phyloP scores from a whole-genome alignment of 2,888 invertebrate genomes.

The Standfussiana lucernea region DNA sequence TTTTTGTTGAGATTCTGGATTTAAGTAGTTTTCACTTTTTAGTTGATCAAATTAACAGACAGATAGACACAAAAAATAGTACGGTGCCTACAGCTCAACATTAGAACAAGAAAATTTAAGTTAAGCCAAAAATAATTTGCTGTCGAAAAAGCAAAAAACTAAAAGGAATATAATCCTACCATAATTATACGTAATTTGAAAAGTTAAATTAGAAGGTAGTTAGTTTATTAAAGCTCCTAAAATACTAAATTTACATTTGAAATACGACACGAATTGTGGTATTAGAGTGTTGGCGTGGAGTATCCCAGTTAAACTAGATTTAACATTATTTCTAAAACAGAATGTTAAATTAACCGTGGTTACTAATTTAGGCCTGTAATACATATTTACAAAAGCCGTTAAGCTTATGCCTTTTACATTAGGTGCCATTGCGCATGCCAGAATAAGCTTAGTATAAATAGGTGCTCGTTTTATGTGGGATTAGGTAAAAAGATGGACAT shows the following conservation, averaged over 20 bases:
- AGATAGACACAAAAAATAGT: background rate
- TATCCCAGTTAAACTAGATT: constrained; percentile 49
- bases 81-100: no score
- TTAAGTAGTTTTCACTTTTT: background rate
- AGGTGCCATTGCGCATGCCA: background rate
- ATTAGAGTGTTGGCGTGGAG: constrained; percentile 41
- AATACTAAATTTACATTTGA: constrained; percentile 49
- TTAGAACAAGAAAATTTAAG: background rate
- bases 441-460: constrained; percentile 21
- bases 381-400: constrained; percentile 43
- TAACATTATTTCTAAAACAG: constrained; percentile 56
- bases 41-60: background rate
- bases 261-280: constrained; percentile 45
- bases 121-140: background rate
- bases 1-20: constrained; percentile 20
- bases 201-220: constrained; percentile 45
- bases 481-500: constrained; percentile 5
- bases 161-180: background rate
- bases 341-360: constrained; percentile 49
- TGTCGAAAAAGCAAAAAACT: constrained; percentile 8
- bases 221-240: constrained; percentile 38
- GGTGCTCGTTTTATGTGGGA: background rate
- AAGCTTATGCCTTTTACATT: constrained; percentile 43
- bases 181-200: constrained; percentile 42
- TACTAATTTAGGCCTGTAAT: constrained; percentile 45